phyloP scores from a whole-genome alignment of 2,888 invertebrate species.

The Pachymerium ferrugineum region DNA sequence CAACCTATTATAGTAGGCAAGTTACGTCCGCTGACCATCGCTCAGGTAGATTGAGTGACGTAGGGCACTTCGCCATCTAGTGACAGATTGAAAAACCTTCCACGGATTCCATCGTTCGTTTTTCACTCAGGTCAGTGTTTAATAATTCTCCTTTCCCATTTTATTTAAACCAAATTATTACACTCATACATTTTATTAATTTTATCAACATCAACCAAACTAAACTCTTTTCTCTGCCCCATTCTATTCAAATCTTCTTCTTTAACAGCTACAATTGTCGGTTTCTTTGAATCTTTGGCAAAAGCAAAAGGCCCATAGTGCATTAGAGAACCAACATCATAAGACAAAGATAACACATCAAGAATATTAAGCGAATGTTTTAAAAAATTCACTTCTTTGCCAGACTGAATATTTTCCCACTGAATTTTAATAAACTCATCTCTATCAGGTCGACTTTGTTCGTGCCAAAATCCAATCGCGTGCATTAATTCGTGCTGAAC shows the following conservation, averaged over 20 bases:
- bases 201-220: slow-evolving; percentile 41
- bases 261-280: slow-evolving; percentile 45
- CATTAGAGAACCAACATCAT: slow-evolving; percentile 45
- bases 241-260: slow-evolving; percentile 39
- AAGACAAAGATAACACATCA: slow-evolving; percentile 42
- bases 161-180: slow-evolving; percentile 1
- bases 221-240: slow-evolving; percentile 45
- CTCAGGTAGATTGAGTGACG: too few relatives aligned
- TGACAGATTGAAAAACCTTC: too few relatives aligned
- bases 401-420: slow-evolving; percentile 45
- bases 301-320: slow-evolving; percentile 47
- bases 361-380: slow-evolving; percentile 42
- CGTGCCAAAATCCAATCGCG: slow-evolving; percentile 52
- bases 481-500: slow-evolving; percentile 53
- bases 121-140: too few relatives aligned
- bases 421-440: slow-evolving; percentile 48
- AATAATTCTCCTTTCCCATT: too few relatives aligned
- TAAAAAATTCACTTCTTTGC: slow-evolving; percentile 44
- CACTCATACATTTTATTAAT: slow-evolving; percentile 43
- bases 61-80: too few relatives aligned
- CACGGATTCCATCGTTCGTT: too few relatives aligned
- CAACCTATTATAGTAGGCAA: too few relatives aligned
- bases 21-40: too few relatives aligned
- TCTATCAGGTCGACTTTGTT: slow-evolving; percentile 50
- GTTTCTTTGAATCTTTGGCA: slow-evolving; percentile 42